phyloP scores from a whole-genome alignment of 2,797 vertebrate species.

The Characodon lateralis region DNA sequence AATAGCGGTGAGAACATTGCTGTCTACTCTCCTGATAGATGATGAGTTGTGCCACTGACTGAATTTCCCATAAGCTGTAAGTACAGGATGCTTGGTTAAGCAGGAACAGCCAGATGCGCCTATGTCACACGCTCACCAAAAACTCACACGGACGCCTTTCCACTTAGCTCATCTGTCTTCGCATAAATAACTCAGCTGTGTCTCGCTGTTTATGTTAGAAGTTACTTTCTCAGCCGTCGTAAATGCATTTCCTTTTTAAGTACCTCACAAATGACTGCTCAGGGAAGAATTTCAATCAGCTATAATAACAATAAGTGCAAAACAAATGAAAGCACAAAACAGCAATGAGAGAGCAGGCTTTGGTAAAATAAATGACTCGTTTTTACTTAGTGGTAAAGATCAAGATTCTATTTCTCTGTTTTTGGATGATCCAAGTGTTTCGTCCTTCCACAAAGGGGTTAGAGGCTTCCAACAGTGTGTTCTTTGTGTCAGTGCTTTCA shows the following conservation, averaged over 20 bases:
- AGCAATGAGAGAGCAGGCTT: conserved; percentile 3
- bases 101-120: conserved; percentile 22
- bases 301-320: not conserved
- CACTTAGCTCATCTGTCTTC: conserved; percentile 35
- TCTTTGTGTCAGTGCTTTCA: conserved; percentile 12
- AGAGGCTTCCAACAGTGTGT: conserved; percentile 16
- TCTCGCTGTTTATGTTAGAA: conserved; percentile 35
- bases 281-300: not conserved
- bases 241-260: not conserved
- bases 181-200: conserved; percentile 37
- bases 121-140: conserved; percentile 21
- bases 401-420: conserved; percentile 8
- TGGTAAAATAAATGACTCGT: not conserved
- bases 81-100: conserved; percentile 31
- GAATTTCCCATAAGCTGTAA: conserved; percentile 65
- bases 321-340: not conserved
- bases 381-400: conserved; percentile 7
- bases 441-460: conserved; percentile 15
- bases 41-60: conserved; percentile 27
- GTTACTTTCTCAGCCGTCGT: conserved; percentile 34
- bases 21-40: conserved; percentile 54
- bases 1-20: conserved; percentile 40
- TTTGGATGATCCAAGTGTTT: conserved; percentile 19
- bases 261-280: not conserved
- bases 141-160: conserved; percentile 21